phyloP scores from a whole-genome alignment of 35 echinoderm and acorn worm species.

The Anneissia japonica region DNA sequence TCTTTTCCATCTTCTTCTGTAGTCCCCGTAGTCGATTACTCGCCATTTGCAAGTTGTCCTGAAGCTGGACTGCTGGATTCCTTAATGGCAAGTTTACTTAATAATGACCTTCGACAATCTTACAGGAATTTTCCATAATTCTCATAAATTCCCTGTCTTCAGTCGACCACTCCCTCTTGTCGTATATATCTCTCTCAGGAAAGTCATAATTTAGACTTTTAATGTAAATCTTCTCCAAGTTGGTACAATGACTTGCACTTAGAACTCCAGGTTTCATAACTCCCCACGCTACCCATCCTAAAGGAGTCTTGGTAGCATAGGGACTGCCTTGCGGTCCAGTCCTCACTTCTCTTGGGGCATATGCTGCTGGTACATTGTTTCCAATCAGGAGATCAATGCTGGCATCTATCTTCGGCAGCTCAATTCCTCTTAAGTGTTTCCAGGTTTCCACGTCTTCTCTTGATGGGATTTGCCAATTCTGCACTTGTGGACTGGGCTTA shows the following conservation, averaged over 20 bases:
- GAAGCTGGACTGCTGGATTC: conserved; percentile 31
- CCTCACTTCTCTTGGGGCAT: conserved; percentile 29
- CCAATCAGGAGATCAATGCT: conserved; percentile 53
- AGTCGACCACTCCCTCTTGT: conserved; percentile 33
- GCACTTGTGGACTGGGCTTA: conserved; percentile 6
- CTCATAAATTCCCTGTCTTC: conserved; percentile 54
- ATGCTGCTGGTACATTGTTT: conserved; percentile 50
- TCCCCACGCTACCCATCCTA: conserved; percentile 44
- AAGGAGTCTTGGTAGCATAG: conserved; percentile 22
- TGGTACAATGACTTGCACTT: background rate
- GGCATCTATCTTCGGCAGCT: conserved; percentile 19
- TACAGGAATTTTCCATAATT: conserved; percentile 46
- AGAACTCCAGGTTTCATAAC: background rate
- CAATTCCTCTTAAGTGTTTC: conserved; percentile 16
- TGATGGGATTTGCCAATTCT: conserved; percentile 11
- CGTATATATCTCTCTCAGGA: conserved; percentile 38
- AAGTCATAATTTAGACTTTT: conserved; percentile 45
- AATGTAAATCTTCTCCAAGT: background rate
- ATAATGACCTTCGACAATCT: conserved; percentile 40
- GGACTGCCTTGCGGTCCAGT: conserved; percentile 36
- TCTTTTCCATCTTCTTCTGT: conserved; percentile 28
- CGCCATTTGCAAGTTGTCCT: conserved; percentile 53
- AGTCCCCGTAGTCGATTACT: conserved; percentile 20
- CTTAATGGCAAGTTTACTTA: too few species aligned
- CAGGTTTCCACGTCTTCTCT: conserved; percentile 30